Evolutionary conservation across 1,140 invertebrate genomes (phyloP), one percentile per base, ranked within the genome.

Genomic region (Meloidogyne hapla): DNA sequence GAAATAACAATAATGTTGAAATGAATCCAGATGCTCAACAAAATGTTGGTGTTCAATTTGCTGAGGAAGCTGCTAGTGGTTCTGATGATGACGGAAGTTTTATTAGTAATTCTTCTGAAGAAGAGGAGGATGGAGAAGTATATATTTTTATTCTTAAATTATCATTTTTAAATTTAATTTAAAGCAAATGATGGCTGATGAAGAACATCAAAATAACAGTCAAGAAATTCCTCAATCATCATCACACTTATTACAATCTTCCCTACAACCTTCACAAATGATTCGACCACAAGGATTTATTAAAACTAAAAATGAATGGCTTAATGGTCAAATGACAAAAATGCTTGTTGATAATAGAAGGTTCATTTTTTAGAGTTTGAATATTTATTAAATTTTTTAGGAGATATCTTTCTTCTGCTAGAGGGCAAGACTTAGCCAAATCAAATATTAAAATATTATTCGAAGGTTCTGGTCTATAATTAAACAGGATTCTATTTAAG

Each of bases 1-100:
- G 21, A 67, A 48, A 77, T 42, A 62, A 62, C 8, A 23, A 77
- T 40, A 28, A 15, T 23, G 28, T 13, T 0, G 48, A 79, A 74
- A 18, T 4, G 5, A 56, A n/a, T 56, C 3, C 18, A 33, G 63
- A 75, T 74, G 72, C 15, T n/a, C 38, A 42, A 61, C 70, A 66
- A 66, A 66, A 66, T 66, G 65, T 8, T 63, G 25, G 62, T 23
- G 9, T 15, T 66, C 18, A 23, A 6, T 33, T 33, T 66, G 28
- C 15, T 6, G 65, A 66, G 6, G 65, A 66, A 66, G 48, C 48
- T 56, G 48, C 48, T 2, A 56, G 48, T 56, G 48, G 18, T 56
- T 56, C 48, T 56, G 48, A 56, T n/a, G 48, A 56, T 48, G 45
- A 48, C n/a, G 48, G 48, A 5, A 56, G 48, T 56, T 56, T 56